Evolutionary conservation across 2,888 invertebrate genomes (phyloP), one percentile per base, ranked within the genome.

Genomic region (Nudaria mundana): DNA sequence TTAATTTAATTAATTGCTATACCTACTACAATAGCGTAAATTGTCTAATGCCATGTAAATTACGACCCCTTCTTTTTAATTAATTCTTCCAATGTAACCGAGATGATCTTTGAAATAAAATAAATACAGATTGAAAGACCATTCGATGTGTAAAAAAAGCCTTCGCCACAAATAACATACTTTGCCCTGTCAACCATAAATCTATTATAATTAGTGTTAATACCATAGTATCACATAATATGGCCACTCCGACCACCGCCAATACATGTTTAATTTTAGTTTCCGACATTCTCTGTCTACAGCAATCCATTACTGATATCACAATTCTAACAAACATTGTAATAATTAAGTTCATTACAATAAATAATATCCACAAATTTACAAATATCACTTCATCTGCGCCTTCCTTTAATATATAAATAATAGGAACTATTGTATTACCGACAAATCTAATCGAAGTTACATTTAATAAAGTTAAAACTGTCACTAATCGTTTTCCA

Each of bases 171-270:
- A 20, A 20, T 20, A 20, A 2, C 5, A 20, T 7, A 20, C 8
- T 8, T 20, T 8, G 7, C 3, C 5, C 3, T 12, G 5, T 4
- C 24, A 1, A 3, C 12, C n/a, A 7, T 3, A 29, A 3, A 4
- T 39, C 30, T 0, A 32, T 0, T 1, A 12, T 4, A 16, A 44
- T 7, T 12, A 48, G 10, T 37, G 39, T 40, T 10, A 53, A 10
- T 3, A 1, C 42, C 46, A 0, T 38, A 34, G 45, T 37, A 29
- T 61, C 64, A 40, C 64, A 54, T 14, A 63, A 5, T n/a, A 63
- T 7, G 2, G 49, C 64, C 0, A 54, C 51, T 3, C 62, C 64
- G 0, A 61, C 37, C 24, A 63, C 34, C 8, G 64, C 43, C 8
- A 56, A 37, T 1, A 52, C 36, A 16, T 63, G 62, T 0, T 24